Conservation (phyloP, 1,140 invertebrate species). For the Chrysomallon squamiferum region DNA sequence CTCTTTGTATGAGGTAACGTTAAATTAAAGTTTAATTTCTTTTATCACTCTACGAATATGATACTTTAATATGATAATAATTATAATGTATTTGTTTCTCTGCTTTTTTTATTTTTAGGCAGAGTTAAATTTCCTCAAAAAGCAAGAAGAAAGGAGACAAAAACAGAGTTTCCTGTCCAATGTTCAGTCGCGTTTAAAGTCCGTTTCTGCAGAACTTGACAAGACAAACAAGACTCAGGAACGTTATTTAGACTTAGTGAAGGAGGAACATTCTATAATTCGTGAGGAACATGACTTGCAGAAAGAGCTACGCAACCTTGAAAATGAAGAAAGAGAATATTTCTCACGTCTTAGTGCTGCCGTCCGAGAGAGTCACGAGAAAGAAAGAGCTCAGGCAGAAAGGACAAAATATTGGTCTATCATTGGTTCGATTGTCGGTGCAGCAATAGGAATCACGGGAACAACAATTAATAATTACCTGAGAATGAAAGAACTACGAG, state of each 20-base stretch:
- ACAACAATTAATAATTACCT: conserved; percentile 73
- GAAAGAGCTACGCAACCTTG: conserved; percentile 56
- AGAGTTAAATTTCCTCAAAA: conserved; percentile 68
- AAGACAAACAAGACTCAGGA: conserved; percentile 74
- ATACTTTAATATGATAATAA: too few relatives aligned
- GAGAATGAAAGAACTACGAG: conserved; percentile 72
- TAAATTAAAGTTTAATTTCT: too few relatives aligned
- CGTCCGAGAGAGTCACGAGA: conserved; percentile 76
- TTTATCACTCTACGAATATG: too few relatives aligned
- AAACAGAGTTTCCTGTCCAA: conserved; percentile 66
- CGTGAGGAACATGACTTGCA: conserved; percentile 59
- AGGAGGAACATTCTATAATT: conserved; percentile 64
- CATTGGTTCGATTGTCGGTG: conserved; percentile 75
- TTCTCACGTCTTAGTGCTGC: conserved; percentile 74
- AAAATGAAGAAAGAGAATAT: conserved; percentile 70
- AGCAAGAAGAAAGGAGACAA: conserved; percentile 70
- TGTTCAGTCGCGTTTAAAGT: conserved; percentile 71
- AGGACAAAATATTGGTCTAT: conserved; percentile 82
- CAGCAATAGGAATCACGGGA: conserved; percentile 73
- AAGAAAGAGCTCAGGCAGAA: conserved; percentile 76
- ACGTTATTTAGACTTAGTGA: conserved; percentile 70
- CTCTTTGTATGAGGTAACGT: too few relatives aligned
- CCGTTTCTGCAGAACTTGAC: conserved; percentile 74
- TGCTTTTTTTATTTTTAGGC: conserved; percentile 62
- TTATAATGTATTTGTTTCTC: not conserved